Evolutionary conservation across 2,797 vertebrate genomes (phyloP).

Genomic region (Mustela erminea): DNA sequence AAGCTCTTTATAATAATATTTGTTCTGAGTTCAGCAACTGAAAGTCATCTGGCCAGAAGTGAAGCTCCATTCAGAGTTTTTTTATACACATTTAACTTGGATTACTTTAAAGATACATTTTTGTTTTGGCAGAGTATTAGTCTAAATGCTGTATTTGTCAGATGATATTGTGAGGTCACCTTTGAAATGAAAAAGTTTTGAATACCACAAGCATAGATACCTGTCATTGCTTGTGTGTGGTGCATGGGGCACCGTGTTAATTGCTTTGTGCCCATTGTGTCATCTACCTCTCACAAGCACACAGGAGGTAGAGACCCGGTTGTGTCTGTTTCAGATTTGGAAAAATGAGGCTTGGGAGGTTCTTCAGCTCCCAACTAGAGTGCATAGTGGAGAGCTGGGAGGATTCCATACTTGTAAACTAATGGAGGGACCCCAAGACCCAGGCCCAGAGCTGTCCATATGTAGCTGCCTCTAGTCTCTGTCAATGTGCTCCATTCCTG

Average conservation of each 20-base stretch:
- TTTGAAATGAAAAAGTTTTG: slow-evolving; percentile 15
- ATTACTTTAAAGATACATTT: slow-evolving; percentile 64
- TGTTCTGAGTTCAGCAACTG: slow-evolving; percentile 43
- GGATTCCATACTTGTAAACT: neutral
- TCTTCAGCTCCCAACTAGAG: neutral
- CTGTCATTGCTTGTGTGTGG: neutral
- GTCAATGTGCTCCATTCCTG: neutral
- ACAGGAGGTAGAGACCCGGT: neutral
- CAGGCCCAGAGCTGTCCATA: neutral
- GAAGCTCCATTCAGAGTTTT: slow-evolving; percentile 32
- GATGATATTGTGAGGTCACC: slow-evolving; percentile 47
- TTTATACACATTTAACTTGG: slow-evolving; percentile 48
- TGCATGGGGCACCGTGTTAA: neutral
- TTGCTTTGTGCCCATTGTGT: neutral
- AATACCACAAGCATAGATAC: neutral
- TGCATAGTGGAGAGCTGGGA: neutral
- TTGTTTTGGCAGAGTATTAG: slow-evolving; percentile 49
- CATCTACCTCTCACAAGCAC: neutral
- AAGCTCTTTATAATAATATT: slow-evolving; percentile 57
- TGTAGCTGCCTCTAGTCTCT: neutral
- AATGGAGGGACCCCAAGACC: neutral
- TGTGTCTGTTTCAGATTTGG: neutral
- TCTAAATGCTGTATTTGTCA: slow-evolving; percentile 48
- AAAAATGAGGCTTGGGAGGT: neutral
- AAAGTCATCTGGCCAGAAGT: slow-evolving; percentile 58